Evolutionary conservation across 2,888 invertebrate genomes (phyloP), one percentile per base, ranked within the genome.

Genomic region (Amblyjoppa proteus): DNA sequence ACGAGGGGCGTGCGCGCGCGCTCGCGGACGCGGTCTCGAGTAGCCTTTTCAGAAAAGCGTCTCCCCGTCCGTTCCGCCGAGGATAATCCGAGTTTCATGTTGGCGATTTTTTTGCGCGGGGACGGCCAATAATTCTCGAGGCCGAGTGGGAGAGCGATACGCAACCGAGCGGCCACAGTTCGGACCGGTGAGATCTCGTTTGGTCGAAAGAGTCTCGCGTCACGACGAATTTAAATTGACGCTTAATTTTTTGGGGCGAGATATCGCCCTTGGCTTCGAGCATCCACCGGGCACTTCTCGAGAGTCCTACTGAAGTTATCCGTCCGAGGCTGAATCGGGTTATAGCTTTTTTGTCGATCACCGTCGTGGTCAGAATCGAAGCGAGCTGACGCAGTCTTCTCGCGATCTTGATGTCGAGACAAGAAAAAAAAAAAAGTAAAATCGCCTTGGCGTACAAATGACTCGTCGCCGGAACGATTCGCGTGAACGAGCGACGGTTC

Each of bases 201-300:
- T n/a, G 51, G 20, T 20, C 53, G 79, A 79, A 71, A 69, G 73
- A 78, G 77, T 74, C 34, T 34, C 64, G 64, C 76, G 75, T 75
- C 61, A 61, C 56, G 61, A 76, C 86, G 88, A 87, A 88, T 88
- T 88, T 87, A 88, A 88, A 88, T 86, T 78, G 87, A 78, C 75
- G 86, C 73, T 88, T 85, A 83, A 85, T 84, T 84, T 83, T 83
- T 85, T 85, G 51, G 71, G 61, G 49, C 64, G 11, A 49, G 45
- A 45, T 25, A n/a, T 71, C 71, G 53, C 31, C 53, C 20, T 56
- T 20, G 71, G 34, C 31, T 34, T 53, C 38, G 41, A 28, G 25
- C 5, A 45, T 69, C 28, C 69, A 38, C 41, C 53, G 71, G 25
- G 51, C 61, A 80, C 71, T 84, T 77, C 79, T 76, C 71, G 68